Base-by-base conservation (phyloP, 2,888 invertebrate genomes). In the Philopedon plagiatum region DNA sequence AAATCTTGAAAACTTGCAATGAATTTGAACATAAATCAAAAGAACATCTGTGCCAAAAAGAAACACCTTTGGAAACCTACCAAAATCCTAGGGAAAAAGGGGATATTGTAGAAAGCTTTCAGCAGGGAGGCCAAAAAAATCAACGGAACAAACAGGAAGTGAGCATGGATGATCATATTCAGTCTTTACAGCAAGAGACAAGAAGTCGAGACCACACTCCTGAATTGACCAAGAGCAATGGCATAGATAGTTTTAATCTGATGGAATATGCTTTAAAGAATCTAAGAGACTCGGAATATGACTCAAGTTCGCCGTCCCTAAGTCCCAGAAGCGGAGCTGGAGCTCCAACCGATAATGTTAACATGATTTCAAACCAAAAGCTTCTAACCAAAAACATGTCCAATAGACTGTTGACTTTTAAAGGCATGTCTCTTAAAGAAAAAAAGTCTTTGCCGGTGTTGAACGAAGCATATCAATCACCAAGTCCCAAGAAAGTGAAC, bases 401-500 rank as follows among this genome's bases (percentile, higher is more conserved):
- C 7, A 19, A 34, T 23, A 7, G 32, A 1, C 9, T 57, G n/a
- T 18, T 65, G 11, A 71, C 54, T 21, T 54, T 41, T 41, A 9
- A 41, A 44, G 21, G 21, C 5, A 32, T 29, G 0, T 54, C 60
- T 11, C 3, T 15, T 0, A 19, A 2, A 9, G 46, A 13, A 4
- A 61, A 46, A 21, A 61, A 32, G 11, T 71, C 60, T 19, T 19
- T 51, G 5, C 60, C 39, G 0, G 41, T 67, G 11, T 19, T 73
- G 7, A 73, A 68, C 19, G 32, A 49, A 18, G 26, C 32, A 0
- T 58, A 74, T 5, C 65, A 71, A 19, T 71, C 75, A 7, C 64
- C 62, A 11, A 77, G 71, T 9, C 75, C 77, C 0, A 63, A 76
- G 39, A 77, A 63, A 57, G 76, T 78, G 0, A 77, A 75, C 34